Evolutionary conservation across 1,140 invertebrate species (phyloP).

Genomic region (Thaumetopoea pityocampa): DNA sequence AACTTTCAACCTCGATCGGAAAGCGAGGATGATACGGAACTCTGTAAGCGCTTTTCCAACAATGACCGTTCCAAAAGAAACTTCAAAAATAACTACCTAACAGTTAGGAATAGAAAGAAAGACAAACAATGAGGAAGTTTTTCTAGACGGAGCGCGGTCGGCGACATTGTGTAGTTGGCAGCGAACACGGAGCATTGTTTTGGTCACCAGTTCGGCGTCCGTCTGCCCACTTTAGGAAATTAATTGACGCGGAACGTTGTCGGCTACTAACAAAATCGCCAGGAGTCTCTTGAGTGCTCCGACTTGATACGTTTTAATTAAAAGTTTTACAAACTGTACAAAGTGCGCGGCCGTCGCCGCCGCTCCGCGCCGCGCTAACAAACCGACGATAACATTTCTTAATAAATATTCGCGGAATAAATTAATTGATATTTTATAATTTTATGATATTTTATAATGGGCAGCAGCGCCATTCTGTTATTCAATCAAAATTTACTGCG

Average conservation of each 20-base stretch:
- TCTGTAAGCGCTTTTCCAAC: conserved; percentile 14
- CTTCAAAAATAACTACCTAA: conserved; percentile 29
- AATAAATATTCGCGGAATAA: conserved; percentile 17
- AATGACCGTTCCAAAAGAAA: conserved; percentile 21
- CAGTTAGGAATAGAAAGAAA: conserved; percentile 41
- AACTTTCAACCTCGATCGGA: too few species aligned
- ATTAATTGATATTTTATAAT: too few species aligned
- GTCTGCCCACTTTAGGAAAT: conserved; percentile 53
- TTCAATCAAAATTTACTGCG: too few species aligned
- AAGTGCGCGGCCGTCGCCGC: conserved; percentile 33
- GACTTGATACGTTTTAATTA: conserved; percentile 67
- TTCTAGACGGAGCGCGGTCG: conserved; percentile 45
- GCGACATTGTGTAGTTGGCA: conserved; percentile 47
- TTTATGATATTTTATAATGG: too few species aligned
- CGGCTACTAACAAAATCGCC: conserved; percentile 52
- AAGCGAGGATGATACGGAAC: too few species aligned
- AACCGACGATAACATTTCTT: conserved; percentile 40
- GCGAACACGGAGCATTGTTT: conserved; percentile 47
- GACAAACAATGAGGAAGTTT: conserved; percentile 43
- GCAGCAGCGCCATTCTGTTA: too few species aligned
- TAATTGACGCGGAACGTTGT: conserved; percentile 55
- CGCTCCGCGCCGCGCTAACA: conserved; percentile 29
- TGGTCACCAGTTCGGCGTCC: conserved; percentile 35
- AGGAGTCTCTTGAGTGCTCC: conserved; percentile 43
- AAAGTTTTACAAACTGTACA: conserved; percentile 55